phyloP scores from a whole-genome alignment of 2,113 vertebrate species.

The Sakesphorus luctuosus region DNA sequence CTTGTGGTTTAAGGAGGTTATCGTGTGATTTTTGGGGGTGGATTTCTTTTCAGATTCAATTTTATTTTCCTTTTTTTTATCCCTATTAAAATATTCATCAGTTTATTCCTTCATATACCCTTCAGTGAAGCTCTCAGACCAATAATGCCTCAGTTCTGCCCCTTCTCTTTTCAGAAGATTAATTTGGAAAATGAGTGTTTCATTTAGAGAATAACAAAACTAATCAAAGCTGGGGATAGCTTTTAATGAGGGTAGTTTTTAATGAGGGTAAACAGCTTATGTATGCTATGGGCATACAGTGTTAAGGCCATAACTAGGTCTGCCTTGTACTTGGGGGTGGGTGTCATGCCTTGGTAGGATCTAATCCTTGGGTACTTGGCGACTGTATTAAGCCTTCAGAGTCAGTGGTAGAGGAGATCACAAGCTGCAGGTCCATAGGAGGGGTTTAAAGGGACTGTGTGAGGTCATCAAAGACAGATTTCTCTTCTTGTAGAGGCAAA shows the following conservation, averaged over 20 bases:
- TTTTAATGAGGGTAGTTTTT: too few relatives aligned
- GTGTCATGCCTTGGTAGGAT: too few relatives aligned
- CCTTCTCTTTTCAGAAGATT: neutral
- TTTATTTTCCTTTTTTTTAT: neutral
- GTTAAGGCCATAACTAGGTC: neutral
- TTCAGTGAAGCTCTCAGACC: constrained; percentile 26
- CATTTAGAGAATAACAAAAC: neutral
- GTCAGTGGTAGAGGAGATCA: neutral
- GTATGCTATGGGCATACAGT: neutral
- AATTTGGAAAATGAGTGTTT: neutral
- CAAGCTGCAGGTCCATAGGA: neutral
- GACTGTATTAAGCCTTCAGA: neutral
- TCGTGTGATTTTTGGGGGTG: constrained; percentile 13
- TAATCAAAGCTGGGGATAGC: neutral
- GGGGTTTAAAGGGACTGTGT: neutral
- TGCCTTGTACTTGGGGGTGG: neutral
- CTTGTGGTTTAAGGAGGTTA: constrained; percentile 57
- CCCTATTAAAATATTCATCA: constrained; percentile 43
- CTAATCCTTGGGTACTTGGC: neutral
- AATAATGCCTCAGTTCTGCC: neutral
- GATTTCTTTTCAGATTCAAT: neutral
- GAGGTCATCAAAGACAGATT: neutral
- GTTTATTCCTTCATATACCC: neutral
- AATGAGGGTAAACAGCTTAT: neutral
- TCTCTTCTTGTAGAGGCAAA: neutral